Evolutionary conservation across 1,140 invertebrate genomes (phyloP), one percentile per base, ranked within the genome.

Genomic region (Neodiprion pinetum): DNA sequence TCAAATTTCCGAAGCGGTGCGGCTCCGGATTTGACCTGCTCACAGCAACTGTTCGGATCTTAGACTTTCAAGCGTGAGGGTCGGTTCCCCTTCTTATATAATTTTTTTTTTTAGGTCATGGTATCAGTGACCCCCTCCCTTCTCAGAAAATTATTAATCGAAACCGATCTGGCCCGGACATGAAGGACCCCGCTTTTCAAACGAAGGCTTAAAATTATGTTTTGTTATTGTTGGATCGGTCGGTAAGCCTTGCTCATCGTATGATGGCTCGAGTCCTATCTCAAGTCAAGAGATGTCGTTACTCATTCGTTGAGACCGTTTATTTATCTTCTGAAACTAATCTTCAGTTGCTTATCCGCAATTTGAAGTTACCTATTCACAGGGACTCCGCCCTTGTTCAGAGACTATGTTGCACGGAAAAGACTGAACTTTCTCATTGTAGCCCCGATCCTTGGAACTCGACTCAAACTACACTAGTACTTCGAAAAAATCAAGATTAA

Each of bases 221-320:
- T 28, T 78, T 75, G 69, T 71, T 48, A 21, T 70, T 69, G 74
- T 79, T 79, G 9, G 78, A 79, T 48, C 81, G 81, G 66, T 75
- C 78, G 71, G 78, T 78, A 14, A 75, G 65, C 17, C 17, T 21
- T 21, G 17, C 17, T 21, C 1, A 21, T 21, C 17, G 0, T 21
- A 21, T 21, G 17, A 21, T 21, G 17, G 17, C 17, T 21, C 17
- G 17, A 21, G 17, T 21, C 17, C 17, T 21, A 21, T 21, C 17
- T 21, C 17, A 1, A 21, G 17, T 21, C 17, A 21, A 21, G 17
- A 21, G 17, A 21, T 21, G 17, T 21, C 17, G 17, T 21, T 21
- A 21, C 17, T 21, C 17, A 21, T 21, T 21, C 17, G 17, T 21
- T 21, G 17, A 21, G 17, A 21, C 17, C 17, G 17, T 21, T 21